Evolutionary conservation across 2,113 vertebrate genomes (phyloP).

Genomic region (Phoenicopterus ruber): DNA sequence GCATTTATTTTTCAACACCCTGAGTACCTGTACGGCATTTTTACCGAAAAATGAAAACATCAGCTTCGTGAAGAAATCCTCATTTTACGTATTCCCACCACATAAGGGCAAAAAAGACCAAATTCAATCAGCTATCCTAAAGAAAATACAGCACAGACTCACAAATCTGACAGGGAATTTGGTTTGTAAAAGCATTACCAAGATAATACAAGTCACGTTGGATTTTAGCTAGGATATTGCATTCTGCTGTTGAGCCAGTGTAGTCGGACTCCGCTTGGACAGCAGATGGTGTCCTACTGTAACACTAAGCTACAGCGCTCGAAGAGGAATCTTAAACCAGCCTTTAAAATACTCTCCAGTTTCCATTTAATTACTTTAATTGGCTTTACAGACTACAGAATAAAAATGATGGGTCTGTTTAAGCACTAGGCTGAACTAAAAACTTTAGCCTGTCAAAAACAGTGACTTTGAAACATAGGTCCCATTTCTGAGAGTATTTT

Average conservation of each 20-base stretch:
- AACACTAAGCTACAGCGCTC: background rate
- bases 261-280: slow-evolving; percentile 12
- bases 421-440: background rate
- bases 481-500: background rate
- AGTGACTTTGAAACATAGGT: background rate
- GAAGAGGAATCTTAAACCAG: slow-evolving; percentile 9
- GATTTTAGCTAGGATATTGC: background rate
- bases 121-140: background rate
- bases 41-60: background rate
- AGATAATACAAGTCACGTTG: background rate
- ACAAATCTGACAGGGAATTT: background rate
- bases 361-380: slow-evolving; percentile 26
- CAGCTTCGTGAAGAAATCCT: background rate
- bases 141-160: background rate
- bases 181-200: background rate
- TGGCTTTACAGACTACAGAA: background rate
- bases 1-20: background rate
- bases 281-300: slow-evolving; percentile 68
- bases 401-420: slow-evolving; percentile 18
- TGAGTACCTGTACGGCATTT: background rate
- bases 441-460: background rate
- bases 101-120: background rate
- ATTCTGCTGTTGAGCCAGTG: background rate
- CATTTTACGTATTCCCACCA: background rate
- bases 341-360: slow-evolving; percentile 11